phyloP scores from a whole-genome alignment of 2,888 invertebrate genomes.

The Xanthorhoe designata region DNA sequence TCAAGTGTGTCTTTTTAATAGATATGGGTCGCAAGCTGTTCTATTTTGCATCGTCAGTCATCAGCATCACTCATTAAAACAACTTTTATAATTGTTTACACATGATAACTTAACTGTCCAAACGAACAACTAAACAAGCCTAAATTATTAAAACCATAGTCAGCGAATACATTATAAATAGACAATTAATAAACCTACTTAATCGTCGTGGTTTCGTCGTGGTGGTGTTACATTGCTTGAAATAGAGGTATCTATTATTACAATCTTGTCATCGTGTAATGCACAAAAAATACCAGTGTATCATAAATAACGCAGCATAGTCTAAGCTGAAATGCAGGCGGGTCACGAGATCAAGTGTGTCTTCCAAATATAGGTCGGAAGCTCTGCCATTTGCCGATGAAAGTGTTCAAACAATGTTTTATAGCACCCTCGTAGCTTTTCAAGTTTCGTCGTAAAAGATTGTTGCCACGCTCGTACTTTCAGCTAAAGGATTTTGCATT shows the following conservation, averaged over 20 bases:
- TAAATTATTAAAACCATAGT: background rate
- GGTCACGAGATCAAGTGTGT: slow-evolving; percentile 42
- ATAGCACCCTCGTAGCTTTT: slow-evolving; percentile 24
- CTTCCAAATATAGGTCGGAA: slow-evolving; percentile 41
- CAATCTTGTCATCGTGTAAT: background rate
- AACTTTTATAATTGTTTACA: background rate
- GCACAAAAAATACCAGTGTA: slow-evolving; percentile 25
- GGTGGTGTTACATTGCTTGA: too few relatives aligned
- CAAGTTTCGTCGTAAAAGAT: slow-evolving; percentile 23
- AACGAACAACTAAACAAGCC: background rate
- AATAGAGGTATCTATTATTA: too few relatives aligned
- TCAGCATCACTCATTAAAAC: background rate
- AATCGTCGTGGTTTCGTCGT: too few relatives aligned
- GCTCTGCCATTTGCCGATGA: slow-evolving; percentile 30
- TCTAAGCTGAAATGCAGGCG: slow-evolving; percentile 28
- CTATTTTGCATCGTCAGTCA: slow-evolving; percentile 19
- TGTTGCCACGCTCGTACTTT: slow-evolving; percentile 2
- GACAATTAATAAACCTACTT: too few relatives aligned
- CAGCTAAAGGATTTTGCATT: background rate
- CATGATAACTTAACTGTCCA: background rate
- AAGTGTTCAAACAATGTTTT: slow-evolving; percentile 26
- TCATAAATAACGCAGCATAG: slow-evolving; percentile 12
- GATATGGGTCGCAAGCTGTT: slow-evolving; percentile 35
- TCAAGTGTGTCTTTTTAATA: slow-evolving; percentile 39
- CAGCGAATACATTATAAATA: too few relatives aligned